phyloP scores from a whole-genome alignment of 2,113 vertebrate genomes.

The Oreochromis tanganicae region DNA sequence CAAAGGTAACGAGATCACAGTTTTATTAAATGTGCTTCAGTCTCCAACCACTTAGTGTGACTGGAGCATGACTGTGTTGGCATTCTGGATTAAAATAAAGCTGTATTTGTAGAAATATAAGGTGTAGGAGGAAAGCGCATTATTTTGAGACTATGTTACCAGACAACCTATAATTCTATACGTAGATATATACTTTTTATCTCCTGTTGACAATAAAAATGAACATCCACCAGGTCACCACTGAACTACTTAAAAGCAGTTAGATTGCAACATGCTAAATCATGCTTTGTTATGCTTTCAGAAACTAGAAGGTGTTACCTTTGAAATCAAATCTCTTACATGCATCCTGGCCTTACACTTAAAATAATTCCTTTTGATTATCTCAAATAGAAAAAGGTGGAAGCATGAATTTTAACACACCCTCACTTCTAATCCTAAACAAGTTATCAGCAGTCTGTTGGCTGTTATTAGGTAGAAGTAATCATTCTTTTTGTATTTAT shows the following conservation, averaged over 20 bases:
- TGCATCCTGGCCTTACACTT: not conserved
- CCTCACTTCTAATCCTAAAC: not conserved
- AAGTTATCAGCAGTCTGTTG: not conserved
- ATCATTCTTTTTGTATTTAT: not conserved
- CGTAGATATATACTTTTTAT: not conserved
- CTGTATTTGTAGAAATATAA: not conserved
- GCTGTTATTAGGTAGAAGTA: not conserved
- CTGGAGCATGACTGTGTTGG: not conserved
- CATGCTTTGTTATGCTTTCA: not conserved
- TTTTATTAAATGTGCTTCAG: not conserved
- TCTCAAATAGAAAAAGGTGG: not conserved
- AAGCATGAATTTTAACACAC: not conserved
- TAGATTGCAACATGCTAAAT: not conserved
- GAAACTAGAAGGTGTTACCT: no score
- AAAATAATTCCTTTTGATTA: not conserved
- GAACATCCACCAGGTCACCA: no score
- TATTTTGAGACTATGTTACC: not conserved
- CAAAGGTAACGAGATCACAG: not conserved
- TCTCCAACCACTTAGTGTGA: not conserved
- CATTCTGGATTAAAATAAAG: not conserved
- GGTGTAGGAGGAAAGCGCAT: not conserved
- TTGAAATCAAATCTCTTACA: not conserved
- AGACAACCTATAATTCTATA: not conserved
- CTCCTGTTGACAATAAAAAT: not conserved
- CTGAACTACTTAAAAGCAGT: not conserved